Base-by-base conservation (phyloP, 2,888 invertebrate genomes). In the Pyralis farinalis region DNA sequence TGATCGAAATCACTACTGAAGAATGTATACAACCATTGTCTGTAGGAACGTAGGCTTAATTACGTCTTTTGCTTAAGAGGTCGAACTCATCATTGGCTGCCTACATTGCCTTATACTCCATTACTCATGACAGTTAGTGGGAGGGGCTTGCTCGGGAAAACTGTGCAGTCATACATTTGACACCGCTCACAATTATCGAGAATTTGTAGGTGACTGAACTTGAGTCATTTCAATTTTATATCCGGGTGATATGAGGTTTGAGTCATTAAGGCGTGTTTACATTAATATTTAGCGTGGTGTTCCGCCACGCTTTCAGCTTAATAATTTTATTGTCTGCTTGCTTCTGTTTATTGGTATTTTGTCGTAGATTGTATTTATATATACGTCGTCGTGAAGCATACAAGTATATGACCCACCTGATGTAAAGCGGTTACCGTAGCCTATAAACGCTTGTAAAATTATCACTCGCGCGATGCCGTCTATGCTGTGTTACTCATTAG, bases 161-260 rank as follows among this genome's bases (percentile, higher is more conserved):
- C 22, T 32, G 25, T 25, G 27, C 33, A 33, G 39, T 42, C 40
- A 36, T 43, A 43, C 34, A 37, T 39, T 43, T 34, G 33, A 36
- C 40, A 44, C 36, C 2, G 4, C 33, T 38, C 40, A 44, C 43
- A 44, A 49, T 44, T 43, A 47, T 45, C 43, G 40, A 37, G 44
- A 47, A 47, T 42, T 42, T 27, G 45, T 42, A 37, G 43, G 47
- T 47, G 12, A 35, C 20, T 31, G 43, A 46, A 37, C 45, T 32
- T 21, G 27, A 9, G 25, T 31, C 32, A 33, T 22, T 27, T 16
- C 3, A 16, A 16, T 16, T 3, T 27, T 25, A 35, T 31, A 36
- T 41, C 41, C 41, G 36, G 36, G 34, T 39, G 25, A 4, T 16
- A 16, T 16, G 20, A 12, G 25, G 33, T 27, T 34, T 34, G 8